These are phyloP conservation scores for Amphipoea oculea DNA, from an alignment of 2,888 invertebrate genomes.

Conservation along the genomic window DNA sequence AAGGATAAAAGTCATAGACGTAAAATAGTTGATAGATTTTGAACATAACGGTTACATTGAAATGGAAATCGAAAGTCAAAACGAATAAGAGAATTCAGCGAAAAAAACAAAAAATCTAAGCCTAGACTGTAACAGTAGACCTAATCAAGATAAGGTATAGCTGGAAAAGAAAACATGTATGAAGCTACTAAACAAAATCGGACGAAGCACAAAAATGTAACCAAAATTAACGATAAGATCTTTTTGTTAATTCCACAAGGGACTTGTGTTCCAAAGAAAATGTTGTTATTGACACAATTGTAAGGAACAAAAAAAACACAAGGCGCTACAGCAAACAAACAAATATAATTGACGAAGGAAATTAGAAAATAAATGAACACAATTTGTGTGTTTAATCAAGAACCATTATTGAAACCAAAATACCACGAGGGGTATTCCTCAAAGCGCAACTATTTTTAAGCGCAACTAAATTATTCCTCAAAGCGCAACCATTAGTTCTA, in stretches of 20 bases:
- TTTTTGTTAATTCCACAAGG: constrained; percentile 28
- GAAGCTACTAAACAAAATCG: constrained; percentile 26
- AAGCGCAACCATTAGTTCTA: too few species aligned
- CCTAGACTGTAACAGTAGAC: neutral
- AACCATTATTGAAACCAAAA: constrained; percentile 21
- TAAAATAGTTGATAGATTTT: neutral
- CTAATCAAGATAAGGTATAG: neutral
- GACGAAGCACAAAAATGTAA: constrained; percentile 16
- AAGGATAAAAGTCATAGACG: neutral
- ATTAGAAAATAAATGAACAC: constrained; percentile 1
- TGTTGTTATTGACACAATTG: constrained; percentile 8
- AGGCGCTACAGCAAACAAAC: neutral
- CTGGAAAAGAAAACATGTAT: neutral
- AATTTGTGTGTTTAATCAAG: constrained; percentile 10
- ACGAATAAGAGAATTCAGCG: neutral
- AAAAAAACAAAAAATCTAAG: constrained; percentile 11
- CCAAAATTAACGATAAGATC: constrained; percentile 36
- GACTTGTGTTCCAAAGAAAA: constrained; percentile 9
- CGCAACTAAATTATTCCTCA: too few species aligned
- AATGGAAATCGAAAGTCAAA: neutral
- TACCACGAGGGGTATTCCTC: neutral
- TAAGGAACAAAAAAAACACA: constrained; percentile 13
- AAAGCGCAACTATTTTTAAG: too few species aligned
- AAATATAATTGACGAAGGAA: constrained; percentile 18
- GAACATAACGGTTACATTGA: neutral